Base-by-base conservation (phyloP, 2,888 invertebrate species). In the Chrysopilus asiliformis region DNA sequence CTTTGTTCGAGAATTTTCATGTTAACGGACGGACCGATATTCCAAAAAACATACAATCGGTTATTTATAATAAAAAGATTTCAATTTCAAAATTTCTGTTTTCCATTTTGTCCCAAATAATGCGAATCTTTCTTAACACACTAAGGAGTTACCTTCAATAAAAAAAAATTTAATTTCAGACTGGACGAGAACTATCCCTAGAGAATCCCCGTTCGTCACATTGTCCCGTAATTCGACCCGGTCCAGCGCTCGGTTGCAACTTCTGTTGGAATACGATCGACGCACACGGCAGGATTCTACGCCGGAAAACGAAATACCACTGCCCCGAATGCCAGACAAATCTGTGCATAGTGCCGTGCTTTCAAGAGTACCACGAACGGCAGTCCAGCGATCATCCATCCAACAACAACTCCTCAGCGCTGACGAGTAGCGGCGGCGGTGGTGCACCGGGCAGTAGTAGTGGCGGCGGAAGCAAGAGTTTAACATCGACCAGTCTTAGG, bases 211-310 rank as follows among this genome's bases (percentile, higher is more conserved):
- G 84, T 39, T 79, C 81, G 32, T 80, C 80, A 52, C 86, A 87
- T 62, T 86, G 86, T 54, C 87, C 86, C 7, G 81, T 80, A 8
- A 76, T 83, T 33, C 68, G 87, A 36, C 76, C 79, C 7, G 87
- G 87, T 1, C 85, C 87, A 4, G 85, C 86, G 3, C 65, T 87
- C 43, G 83, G 85, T 47, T 87, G 87, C 63, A 86, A 86, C 64
- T 86, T 79, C 58, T 87, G 87, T 64, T 87, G 87, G 87, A 87
- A 87, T 58, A 85, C 86, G 1, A 81, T 85, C 30, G 86, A 87
- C 57, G 75, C 74, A 30, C 79, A 80, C 61, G 84, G 84, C 24
- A 67, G 86, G 45, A 85, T 85, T 50, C 66, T 86, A 34, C 71
- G 87, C 30, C 71, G 86, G 41, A 87, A 87, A 65, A 87, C 87